These are phyloP conservation scores for Nowickia ferox DNA, from an alignment of 2,888 invertebrate genomes.

Conservation along the genomic window DNA sequence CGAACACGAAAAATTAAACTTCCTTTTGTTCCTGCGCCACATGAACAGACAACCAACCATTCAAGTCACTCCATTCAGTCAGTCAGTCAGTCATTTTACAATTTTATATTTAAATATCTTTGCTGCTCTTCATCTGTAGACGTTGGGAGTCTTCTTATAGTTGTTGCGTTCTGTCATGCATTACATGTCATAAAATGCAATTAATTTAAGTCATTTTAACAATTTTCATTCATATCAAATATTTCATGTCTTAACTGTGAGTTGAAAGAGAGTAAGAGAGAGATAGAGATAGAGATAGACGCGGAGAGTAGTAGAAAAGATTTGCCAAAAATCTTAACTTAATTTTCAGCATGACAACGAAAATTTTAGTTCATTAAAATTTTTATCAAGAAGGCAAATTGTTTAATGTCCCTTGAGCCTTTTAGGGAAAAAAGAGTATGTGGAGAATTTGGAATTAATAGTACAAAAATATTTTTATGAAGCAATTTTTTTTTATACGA, in stretches of 20 bases:
- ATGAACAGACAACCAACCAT: neutral
- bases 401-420: too few relatives aligned
- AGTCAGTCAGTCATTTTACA: conserved; percentile 15
- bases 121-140: neutral
- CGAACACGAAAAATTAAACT: conserved; percentile 22
- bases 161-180: conserved; percentile 40
- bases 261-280: neutral
- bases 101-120: conserved; percentile 33
- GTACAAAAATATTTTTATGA: too few relatives aligned
- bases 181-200: conserved; percentile 64
- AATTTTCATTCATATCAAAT: conserved; percentile 32
- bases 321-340: too few relatives aligned
- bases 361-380: too few relatives aligned
- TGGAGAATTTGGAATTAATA: too few relatives aligned
- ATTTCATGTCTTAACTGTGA: neutral
- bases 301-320: neutral
- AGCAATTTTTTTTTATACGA: too few relatives aligned
- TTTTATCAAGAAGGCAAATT: too few relatives aligned
- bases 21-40: conserved; percentile 2
- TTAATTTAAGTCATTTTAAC: conserved; percentile 61
- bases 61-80: neutral
- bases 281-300: neutral
- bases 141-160: conserved; percentile 1
- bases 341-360: too few relatives aligned
- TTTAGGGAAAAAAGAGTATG: too few relatives aligned